Conservation (phyloP, 2,888 invertebrate species). For the Tetheella fluctuosa region DNA sequence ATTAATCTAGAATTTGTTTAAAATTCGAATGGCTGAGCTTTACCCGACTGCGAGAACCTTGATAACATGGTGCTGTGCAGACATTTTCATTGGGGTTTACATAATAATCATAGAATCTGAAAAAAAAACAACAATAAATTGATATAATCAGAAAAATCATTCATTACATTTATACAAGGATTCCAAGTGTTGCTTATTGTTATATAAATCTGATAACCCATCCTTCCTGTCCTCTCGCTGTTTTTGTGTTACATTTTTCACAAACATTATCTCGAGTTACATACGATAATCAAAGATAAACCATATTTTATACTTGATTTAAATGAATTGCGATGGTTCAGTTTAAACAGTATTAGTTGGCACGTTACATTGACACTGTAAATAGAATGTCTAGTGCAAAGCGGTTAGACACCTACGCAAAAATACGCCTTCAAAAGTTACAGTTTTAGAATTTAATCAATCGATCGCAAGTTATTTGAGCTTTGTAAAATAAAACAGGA, state of each 20-base stretch:
- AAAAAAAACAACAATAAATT: not conserved
- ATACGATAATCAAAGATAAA: conserved; percentile 20
- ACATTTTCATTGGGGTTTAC: not conserved
- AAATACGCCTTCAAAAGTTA: conserved; percentile 14
- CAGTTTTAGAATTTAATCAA: not conserved
- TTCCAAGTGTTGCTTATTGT: conserved; percentile 17
- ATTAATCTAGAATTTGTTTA: not conserved
- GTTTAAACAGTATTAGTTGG: conserved; percentile 65
- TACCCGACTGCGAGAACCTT: not conserved
- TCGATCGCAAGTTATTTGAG: not conserved
- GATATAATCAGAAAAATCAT: conserved; percentile 10
- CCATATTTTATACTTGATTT: conserved; percentile 29
- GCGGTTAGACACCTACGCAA: conserved; percentile 43
- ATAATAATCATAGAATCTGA: not conserved
- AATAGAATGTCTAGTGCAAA: conserved; percentile 65
- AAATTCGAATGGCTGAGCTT: not conserved
- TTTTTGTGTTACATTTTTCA: conserved; percentile 15
- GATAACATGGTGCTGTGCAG: not conserved
- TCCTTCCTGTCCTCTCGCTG: conserved; percentile 37
- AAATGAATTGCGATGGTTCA: conserved; percentile 57
- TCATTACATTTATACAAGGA: conserved; percentile 7
- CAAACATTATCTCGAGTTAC: conserved; percentile 7
- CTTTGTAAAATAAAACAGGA: not conserved
- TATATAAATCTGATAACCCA: conserved; percentile 20
- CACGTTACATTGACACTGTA: conserved; percentile 70